Evolutionary conservation across 37 sponge, comb jelly and placozoan genomes (phyloP).

Genomic region (Agelas oroides): DNA sequence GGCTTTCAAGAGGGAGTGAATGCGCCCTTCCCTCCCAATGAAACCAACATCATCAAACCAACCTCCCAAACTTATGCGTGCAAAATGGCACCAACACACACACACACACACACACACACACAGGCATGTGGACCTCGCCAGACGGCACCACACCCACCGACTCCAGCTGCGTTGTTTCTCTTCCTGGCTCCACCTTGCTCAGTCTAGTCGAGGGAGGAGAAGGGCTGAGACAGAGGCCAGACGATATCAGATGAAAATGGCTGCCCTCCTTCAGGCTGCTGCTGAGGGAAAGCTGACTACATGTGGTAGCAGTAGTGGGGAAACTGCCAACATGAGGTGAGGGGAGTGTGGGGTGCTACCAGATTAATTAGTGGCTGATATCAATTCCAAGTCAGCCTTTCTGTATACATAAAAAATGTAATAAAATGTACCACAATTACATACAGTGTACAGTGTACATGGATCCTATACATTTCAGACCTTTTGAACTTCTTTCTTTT

Average conservation of each 20-base stretch:
- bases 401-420: too few species aligned
- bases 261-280: conserved; percentile 10
- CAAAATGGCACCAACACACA: not conserved
- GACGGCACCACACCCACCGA: not conserved
- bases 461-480: too few species aligned
- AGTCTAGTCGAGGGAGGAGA: not conserved
- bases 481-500: too few species aligned
- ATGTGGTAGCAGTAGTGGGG: not conserved
- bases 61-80: too few species aligned
- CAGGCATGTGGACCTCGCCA: conserved; percentile 15
- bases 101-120: not conserved
- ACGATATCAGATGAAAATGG: conserved; percentile 21
- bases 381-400: too few species aligned
- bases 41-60: too few species aligned
- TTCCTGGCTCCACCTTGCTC: conserved; percentile 6
- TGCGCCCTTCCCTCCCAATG: too few species aligned
- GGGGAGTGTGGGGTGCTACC: too few species aligned
- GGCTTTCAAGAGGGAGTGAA: too few species aligned
- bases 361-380: too few species aligned
- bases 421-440: too few species aligned
- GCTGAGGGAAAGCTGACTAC: not conserved
- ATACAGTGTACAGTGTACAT: too few species aligned
- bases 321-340: not conserved
- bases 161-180: not conserved
- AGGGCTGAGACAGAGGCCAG: not conserved